These are phyloP conservation scores for Eristalis tenax DNA, from an alignment of 2,888 invertebrate genomes.

Conservation along the genomic window DNA sequence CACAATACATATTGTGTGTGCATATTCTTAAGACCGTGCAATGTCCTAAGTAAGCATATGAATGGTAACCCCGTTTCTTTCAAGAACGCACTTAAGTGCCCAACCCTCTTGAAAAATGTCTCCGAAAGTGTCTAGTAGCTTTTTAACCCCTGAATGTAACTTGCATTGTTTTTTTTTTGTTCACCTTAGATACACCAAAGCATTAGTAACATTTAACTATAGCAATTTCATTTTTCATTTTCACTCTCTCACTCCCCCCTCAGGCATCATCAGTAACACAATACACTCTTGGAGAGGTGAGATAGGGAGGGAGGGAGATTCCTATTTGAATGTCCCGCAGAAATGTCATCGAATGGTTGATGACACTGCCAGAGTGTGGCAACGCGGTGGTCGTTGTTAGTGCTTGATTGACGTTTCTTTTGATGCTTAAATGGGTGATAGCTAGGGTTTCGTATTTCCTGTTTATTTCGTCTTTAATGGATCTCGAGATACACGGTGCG, in stretches of 20 bases:
- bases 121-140: slow-evolving; percentile 67
- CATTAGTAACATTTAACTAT: slow-evolving; percentile 25
- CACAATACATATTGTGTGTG: background rate
- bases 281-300: slow-evolving; percentile 28
- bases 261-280: slow-evolving; percentile 8
- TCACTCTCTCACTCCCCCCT: background rate
- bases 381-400: slow-evolving; percentile 14
- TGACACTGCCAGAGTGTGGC: slow-evolving; percentile 46
- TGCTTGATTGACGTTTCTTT: slow-evolving; percentile 69
- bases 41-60: slow-evolving; percentile 44
- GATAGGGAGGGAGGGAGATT: slow-evolving; percentile 26
- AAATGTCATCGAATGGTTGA: slow-evolving; percentile 60
- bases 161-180: slow-evolving; percentile 54
- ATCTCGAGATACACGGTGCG: slow-evolving; percentile 5
- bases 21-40: slow-evolving; percentile 21
- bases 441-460: slow-evolving; percentile 62
- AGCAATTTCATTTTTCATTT: slow-evolving; percentile 22
- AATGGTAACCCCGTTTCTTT: slow-evolving; percentile 64
- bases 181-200: slow-evolving; percentile 1
- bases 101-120: slow-evolving; percentile 66
- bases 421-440: slow-evolving; percentile 63
- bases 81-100: slow-evolving; percentile 43
- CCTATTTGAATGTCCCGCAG: slow-evolving; percentile 37
- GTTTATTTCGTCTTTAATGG: slow-evolving; percentile 48
- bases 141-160: slow-evolving; percentile 63